Conservation (phyloP, 2,888 invertebrate genomes). For the Thecocarcelia acutangulata region DNA sequence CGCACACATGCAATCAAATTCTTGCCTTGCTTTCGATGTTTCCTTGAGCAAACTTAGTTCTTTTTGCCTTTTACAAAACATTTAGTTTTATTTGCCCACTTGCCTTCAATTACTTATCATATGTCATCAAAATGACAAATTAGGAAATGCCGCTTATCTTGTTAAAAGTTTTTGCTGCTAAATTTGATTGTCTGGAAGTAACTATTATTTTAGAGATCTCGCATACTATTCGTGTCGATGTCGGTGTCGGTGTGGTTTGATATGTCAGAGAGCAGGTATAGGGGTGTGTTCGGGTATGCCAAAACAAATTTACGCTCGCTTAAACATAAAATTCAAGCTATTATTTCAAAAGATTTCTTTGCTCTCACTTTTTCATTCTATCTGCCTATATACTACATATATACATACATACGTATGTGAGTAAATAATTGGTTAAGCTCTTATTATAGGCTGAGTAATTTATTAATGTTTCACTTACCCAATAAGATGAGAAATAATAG, state of each 20-base stretch:
- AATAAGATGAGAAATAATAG: slow-evolving; percentile 67
- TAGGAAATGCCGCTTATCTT: slow-evolving; percentile 10
- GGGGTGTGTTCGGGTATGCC: too few species aligned
- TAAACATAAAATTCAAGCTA: too few species aligned
- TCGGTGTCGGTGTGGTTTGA: too few species aligned
- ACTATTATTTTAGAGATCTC: slow-evolving; percentile 26
- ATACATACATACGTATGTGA: too few species aligned
- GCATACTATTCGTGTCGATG: too few species aligned
- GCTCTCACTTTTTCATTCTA: slow-evolving; percentile 35
- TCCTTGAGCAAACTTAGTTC: background rate
- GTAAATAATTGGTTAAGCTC: too few species aligned
- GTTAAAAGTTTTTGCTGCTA: slow-evolving; percentile 8
- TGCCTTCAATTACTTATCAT: slow-evolving; percentile 12
- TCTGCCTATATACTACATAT: background rate
- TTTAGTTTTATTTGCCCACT: slow-evolving; percentile 32
- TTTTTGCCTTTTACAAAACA: slow-evolving; percentile 1
- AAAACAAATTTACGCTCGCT: too few species aligned
- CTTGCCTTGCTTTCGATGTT: background rate
- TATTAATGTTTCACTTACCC: slow-evolving; percentile 62
- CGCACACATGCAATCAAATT: background rate
- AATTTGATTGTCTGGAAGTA: slow-evolving; percentile 28
- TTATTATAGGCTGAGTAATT: too few species aligned
- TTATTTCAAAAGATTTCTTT: background rate
- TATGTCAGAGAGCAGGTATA: too few species aligned
- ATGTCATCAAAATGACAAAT: slow-evolving; percentile 38